A percentile compares a stretch with the other conserved stretches of the same genome.
Conservation (phyloP, 2,888 invertebrate species). For the Drosophila koepferae region DNA sequence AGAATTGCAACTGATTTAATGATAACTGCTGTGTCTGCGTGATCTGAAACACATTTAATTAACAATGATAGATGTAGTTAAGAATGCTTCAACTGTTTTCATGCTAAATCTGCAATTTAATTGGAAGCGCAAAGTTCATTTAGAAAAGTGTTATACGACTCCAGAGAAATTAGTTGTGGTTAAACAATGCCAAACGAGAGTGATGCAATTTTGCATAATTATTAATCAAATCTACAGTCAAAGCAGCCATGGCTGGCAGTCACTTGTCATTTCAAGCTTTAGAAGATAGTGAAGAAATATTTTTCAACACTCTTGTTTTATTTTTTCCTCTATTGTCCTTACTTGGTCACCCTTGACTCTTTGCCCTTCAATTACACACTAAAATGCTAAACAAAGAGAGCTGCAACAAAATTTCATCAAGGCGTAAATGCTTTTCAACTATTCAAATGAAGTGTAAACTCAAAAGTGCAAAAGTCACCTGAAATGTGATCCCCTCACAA, state of each 20-base stretch:
- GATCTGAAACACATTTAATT: neutral
- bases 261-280: neutral
- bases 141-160: neutral
- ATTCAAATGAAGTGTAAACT: constrained; percentile 37
- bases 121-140: neutral
- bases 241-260: neutral
- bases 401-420: constrained; percentile 10
- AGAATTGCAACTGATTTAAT: constrained; percentile 8
- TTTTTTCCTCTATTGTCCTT: neutral
- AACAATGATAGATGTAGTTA: neutral
- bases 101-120: neutral
- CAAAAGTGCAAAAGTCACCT: constrained; percentile 29
- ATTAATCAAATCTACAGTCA: neutral
- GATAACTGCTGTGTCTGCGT: neutral
- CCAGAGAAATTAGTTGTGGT: neutral
- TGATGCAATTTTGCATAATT: neutral
- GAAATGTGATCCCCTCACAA: constrained; percentile 32
- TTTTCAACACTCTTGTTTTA: too few relatives aligned
- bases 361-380: neutral
- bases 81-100: neutral
- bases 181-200: too few relatives aligned
- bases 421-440: constrained; percentile 9
- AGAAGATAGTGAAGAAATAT: neutral
- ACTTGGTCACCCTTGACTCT: neutral
- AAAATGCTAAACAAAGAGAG: neutral